Base-by-base conservation (phyloP, 2,888 invertebrate species). In the Drosophila atripex region DNA sequence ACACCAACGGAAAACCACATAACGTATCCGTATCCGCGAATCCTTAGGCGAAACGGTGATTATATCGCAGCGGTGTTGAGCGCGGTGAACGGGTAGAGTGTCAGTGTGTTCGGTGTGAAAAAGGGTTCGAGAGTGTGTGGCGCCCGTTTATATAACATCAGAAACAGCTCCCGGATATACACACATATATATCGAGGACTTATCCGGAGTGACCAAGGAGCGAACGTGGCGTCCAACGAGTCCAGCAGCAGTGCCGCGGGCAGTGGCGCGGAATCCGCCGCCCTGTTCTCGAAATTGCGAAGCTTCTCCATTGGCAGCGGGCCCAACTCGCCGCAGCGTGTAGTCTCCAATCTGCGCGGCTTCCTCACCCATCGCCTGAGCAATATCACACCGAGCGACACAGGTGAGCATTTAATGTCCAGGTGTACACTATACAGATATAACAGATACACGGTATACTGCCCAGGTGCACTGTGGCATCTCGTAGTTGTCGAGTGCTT, bases 321-420 rank as follows among this genome's bases (percentile, higher is more conserved):
- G 90, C 94, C 94, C 88, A 94, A 94, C 90, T 94, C 94, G 90
- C 94, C 94, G 85, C 93, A 94, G 91, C 93, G 94, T 87, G 94
- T 95, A 90, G 95, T 95, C 91, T 94, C 93, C 92, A 95, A 95
- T 92, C 94, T 95, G 92, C 93, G 94, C 90, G 95, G 95, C 88
- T 95, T 94, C 93, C 93, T 95, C 84, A 93, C 94, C 90, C 94
- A 93, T 92, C 93, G 94, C 72, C 77, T 91, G 93, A 95, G 91
- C 93, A 94, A 91, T 93, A 94, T 90, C 93, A 94, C 90, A 93
- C 94, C 92, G 93, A 93, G 94, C 89, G 95, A 95, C 89, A 94
- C 95, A 94, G 95, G 95, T 95, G 86, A 70, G 70, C 12, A 16
- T 9, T 43, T 11, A n/a, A n/a, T 35, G 35, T n/a, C 35, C 35